Percentiles rank a stretch among this genome's conserved stretches.
Conservation (phyloP, 2,113 vertebrate genomes). For the Tiliqua scincoides region DNA sequence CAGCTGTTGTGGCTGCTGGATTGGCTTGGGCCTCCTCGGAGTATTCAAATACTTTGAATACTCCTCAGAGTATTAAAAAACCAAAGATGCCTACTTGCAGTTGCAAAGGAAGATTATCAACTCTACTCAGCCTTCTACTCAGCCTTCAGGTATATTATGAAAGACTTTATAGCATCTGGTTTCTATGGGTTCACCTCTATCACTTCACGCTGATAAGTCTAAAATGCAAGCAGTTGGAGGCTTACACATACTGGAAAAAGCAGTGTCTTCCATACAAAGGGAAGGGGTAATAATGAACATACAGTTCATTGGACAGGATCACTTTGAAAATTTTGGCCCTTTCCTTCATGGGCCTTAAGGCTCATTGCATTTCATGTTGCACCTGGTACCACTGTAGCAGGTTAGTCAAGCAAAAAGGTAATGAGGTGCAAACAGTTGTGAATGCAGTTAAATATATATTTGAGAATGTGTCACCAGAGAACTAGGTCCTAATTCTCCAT, state of each 20-base stretch:
- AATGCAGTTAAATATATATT: slow-evolving; percentile 13
- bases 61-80: background rate
- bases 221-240: background rate
- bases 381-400: background rate
- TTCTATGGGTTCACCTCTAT: background rate
- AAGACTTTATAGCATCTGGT: background rate
- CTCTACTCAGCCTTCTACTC: background rate
- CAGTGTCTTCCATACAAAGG: background rate
- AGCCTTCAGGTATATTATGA: background rate
- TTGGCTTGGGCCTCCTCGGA: background rate
- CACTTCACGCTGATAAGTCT: background rate
- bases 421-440: background rate
- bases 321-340: background rate
- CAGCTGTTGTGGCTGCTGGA: no score
- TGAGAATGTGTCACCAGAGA: background rate
- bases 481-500: slow-evolving; percentile 30
- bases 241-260: background rate
- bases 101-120: background rate
- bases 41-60: no score
- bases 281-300: background rate
- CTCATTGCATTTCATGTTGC: background rate
- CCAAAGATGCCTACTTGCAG: background rate
- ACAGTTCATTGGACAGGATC: background rate
- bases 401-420: background rate
- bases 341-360: background rate